Evolutionary conservation across 2,888 invertebrate genomes (phyloP).

Genomic region (Cyaniris semiargus): DNA sequence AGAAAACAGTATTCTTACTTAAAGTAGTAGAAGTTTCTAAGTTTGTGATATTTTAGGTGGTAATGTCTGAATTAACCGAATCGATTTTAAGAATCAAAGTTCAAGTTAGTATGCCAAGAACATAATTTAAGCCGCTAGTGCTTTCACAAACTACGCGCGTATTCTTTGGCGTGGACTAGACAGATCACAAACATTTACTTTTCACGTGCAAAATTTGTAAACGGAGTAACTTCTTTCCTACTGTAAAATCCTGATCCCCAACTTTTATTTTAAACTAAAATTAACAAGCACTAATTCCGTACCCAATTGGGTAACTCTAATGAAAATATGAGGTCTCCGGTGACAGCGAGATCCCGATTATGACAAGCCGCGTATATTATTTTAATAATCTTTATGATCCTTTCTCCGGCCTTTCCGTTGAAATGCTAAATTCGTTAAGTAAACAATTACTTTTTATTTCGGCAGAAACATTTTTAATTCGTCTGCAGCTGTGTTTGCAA

Average conservation of each 20-base stretch:
- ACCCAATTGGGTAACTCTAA: slow-evolving; percentile 49
- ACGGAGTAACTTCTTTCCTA: too few species aligned
- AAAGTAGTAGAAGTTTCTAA: too few species aligned
- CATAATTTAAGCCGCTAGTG: too few species aligned
- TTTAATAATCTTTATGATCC: slow-evolving; percentile 44
- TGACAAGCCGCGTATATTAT: slow-evolving; percentile 44
- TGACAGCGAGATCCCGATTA: slow-evolving; percentile 43
- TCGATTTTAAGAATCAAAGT: too few species aligned
- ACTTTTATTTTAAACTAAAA: background rate
- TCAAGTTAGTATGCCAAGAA: too few species aligned
- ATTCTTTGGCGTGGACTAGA: too few species aligned
- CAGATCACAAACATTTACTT: too few species aligned
- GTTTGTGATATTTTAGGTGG: too few species aligned
- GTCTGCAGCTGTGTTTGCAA: background rate
- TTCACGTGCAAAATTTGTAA: too few species aligned
- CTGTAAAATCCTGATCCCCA: background rate
- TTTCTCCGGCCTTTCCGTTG: slow-evolving; percentile 37
- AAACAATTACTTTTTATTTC: slow-evolving; percentile 15
- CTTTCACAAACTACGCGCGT: too few species aligned
- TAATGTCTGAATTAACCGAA: too few species aligned
- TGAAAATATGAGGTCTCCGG: slow-evolving; percentile 39
- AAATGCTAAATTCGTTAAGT: slow-evolving; percentile 15
- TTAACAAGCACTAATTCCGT: slow-evolving; percentile 52
- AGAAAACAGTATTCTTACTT: too few species aligned
- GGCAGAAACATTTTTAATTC: slow-evolving; percentile 4